phyloP scores from a whole-genome alignment of 2,113 vertebrate genomes.

The Stomatorhinus ivindoensis region DNA sequence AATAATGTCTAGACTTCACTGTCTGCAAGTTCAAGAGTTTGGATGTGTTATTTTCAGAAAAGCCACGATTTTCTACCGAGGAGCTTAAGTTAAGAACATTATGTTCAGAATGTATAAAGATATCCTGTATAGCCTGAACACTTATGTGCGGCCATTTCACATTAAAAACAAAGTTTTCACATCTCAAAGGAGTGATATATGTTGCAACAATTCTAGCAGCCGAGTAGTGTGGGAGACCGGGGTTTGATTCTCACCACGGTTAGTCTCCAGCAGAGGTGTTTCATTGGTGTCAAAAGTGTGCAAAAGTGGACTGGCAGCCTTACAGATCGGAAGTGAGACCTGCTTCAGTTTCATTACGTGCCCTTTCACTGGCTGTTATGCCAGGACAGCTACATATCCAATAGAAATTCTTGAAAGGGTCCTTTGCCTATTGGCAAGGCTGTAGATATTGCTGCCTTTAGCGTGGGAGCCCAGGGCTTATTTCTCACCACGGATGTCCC shows the following conservation, averaged over 20 bases:
- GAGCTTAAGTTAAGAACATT: neutral
- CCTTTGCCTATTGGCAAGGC: neutral
- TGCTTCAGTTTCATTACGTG: neutral
- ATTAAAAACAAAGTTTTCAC: constrained; percentile 1
- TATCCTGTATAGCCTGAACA: neutral
- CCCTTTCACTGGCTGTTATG: neutral
- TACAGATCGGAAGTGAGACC: neutral
- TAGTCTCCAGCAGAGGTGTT: constrained; percentile 10
- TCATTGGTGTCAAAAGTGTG: constrained; percentile 13
- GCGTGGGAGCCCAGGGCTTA: neutral
- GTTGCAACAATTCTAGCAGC: neutral
- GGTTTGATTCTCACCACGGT: neutral
- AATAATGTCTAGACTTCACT: neutral
- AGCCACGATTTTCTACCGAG: neutral
- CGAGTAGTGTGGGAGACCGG: neutral
- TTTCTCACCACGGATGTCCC: neutral
- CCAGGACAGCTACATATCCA: neutral
- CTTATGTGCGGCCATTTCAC: neutral
- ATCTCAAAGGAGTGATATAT: neutral
- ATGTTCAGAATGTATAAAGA: neutral
- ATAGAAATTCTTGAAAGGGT: neutral
- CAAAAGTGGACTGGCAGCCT: neutral
- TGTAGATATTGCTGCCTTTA: neutral
- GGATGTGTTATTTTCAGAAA: neutral
- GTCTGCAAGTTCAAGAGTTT: neutral